Evolutionary conservation across 2,113 vertebrate genomes (phyloP).

Genomic region (Vulpes ferrilata): DNA sequence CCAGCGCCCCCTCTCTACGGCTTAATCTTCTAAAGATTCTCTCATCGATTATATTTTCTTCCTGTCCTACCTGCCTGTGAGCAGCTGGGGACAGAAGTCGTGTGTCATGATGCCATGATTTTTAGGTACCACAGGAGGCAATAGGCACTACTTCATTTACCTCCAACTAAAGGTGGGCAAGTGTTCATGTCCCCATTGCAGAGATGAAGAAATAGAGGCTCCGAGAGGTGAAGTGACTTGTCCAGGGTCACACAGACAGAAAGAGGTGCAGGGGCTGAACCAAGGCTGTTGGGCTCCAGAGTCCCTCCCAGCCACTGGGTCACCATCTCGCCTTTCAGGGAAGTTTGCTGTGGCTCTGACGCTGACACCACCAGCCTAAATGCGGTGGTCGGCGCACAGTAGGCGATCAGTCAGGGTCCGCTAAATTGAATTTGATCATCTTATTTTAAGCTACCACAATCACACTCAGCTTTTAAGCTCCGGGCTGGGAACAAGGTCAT

Average conservation of each 20-base stretch:
- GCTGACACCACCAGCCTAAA: not conserved
- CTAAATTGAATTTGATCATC: not conserved
- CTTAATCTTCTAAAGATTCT: not conserved
- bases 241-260: not conserved
- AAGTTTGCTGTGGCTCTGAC: not conserved
- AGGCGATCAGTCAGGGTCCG: not conserved
- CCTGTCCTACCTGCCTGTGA: not conserved
- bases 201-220: not conserved
- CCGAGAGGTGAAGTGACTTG: not conserved
- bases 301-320: not conserved
- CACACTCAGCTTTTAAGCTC: not conserved
- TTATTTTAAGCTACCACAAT: conserved; percentile 49
- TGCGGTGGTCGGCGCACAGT: not conserved
- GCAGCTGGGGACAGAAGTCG: no score
- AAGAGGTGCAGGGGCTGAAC: not conserved
- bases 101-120: rapidly evolving
- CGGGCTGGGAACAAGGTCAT: conserved; percentile 56
- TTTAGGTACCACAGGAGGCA: not conserved
- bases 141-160: not conserved
- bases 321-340: rapidly evolving
- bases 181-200: not conserved
- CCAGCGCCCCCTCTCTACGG: not conserved
- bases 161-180: not conserved
- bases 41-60: not conserved
- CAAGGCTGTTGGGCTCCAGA: not conserved